Conservation (phyloP, 2,113 vertebrate genomes). For the Muntiacus reevesi region DNA sequence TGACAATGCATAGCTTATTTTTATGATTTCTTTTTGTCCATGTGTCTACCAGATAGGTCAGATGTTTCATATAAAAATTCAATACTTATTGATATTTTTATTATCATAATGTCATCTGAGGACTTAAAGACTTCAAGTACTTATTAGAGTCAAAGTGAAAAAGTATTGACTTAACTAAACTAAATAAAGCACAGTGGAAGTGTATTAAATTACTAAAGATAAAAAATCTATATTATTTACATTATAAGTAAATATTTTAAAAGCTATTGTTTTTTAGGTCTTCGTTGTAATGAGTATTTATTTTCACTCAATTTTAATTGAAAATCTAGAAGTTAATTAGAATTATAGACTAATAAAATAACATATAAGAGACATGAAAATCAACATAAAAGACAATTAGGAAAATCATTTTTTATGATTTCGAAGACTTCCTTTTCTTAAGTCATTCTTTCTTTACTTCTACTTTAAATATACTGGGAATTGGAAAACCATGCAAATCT, state of each 20-base stretch:
- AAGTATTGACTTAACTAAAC: neutral
- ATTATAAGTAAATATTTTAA: neutral
- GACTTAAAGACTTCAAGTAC: neutral
- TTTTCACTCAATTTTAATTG: neutral
- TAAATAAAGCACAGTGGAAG: neutral
- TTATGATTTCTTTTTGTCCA: neutral
- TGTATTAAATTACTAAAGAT: neutral
- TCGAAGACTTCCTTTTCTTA: neutral
- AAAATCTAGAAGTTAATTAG: neutral
- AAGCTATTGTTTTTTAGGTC: neutral
- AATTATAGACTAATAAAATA: neutral
- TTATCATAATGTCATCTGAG: neutral
- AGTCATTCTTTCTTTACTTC: neutral
- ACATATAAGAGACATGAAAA: neutral
- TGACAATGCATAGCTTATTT: neutral
- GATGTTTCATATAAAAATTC: neutral
- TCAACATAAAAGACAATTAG: neutral
- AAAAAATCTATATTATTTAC: neutral
- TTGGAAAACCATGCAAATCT: neutral
- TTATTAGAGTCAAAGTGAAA: neutral
- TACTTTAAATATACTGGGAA: neutral
- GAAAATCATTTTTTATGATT: neutral
- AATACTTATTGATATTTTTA: neutral
- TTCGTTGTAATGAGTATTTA: neutral
- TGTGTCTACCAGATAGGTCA: neutral